phyloP scores from a whole-genome alignment of 2,797 vertebrate species.

The Cossypha niveicapilla region DNA sequence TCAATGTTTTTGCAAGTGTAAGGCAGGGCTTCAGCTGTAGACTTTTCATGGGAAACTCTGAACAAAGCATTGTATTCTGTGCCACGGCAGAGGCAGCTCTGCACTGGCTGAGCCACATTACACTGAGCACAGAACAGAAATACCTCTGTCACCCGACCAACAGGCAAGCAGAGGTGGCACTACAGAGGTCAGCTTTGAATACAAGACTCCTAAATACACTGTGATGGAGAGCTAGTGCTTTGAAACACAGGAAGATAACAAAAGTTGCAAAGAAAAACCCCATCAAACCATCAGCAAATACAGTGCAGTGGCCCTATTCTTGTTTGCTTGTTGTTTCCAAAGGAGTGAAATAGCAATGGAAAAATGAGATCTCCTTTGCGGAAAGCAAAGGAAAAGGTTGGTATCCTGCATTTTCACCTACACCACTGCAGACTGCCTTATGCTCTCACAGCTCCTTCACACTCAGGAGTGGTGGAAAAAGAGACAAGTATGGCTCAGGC shows the following conservation, averaged over 20 bases:
- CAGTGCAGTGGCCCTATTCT: neutral
- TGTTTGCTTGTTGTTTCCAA: neutral
- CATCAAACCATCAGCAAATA: neutral
- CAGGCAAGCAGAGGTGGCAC: neutral
- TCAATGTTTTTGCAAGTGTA: neutral
- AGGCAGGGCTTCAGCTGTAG: neutral
- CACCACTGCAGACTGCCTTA: neutral
- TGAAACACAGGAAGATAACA: neutral
- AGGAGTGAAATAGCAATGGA: rapidly evolving
- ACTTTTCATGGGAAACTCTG: neutral
- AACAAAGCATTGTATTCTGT: neutral
- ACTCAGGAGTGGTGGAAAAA: neutral
- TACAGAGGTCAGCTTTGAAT: neutral
- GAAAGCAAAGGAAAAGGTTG: neutral
- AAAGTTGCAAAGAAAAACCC: neutral
- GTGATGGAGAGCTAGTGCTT: neutral
- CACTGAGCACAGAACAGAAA: neutral
- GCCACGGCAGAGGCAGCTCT: neutral
- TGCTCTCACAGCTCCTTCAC: neutral
- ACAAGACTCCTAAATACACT: neutral
- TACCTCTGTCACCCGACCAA: neutral
- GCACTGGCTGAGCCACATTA: neutral
- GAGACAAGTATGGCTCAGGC: neutral
- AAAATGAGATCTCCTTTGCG: neutral
- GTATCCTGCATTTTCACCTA: neutral